A percentile compares a stretch with the other conserved stretches of the same genome.
Evolutionary conservation across 2,888 invertebrate genomes (phyloP).

Genomic region (Alsophila aescularia): DNA sequence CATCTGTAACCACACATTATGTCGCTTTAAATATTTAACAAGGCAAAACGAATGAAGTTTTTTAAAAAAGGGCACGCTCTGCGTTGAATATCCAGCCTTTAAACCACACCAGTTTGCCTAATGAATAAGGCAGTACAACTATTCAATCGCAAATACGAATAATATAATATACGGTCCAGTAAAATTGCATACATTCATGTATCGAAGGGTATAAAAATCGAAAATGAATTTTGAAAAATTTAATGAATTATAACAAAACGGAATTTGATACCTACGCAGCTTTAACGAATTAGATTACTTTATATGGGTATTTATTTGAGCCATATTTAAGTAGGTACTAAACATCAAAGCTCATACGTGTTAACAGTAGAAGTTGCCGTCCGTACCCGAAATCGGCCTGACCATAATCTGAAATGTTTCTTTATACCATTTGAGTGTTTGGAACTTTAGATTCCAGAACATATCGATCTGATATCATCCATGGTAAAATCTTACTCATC

Average conservation of each 20-base stretch:
- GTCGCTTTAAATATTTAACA: no score
- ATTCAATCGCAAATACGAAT: constrained; percentile 32
- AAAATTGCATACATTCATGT: constrained; percentile 19
- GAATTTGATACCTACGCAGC: constrained; percentile 11
- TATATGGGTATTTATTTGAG: not conserved
- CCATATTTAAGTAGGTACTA: no score
- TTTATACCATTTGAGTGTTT: no score
- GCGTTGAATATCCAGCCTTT: constrained; percentile 36
- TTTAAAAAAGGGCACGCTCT: constrained; percentile 25
- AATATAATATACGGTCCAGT: constrained; percentile 20
- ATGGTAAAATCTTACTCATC: no score
- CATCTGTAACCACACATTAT: no score
- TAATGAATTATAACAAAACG: constrained; percentile 9
- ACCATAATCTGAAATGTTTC: no score
- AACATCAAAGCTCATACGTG: no score
- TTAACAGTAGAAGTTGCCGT: no score
- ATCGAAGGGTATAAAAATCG: constrained; percentile 8
- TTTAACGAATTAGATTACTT: not conserved
- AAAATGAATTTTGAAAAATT: constrained; percentile 16
- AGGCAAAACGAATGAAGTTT: no score
- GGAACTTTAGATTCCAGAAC: no score
- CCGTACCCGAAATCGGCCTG: no score
- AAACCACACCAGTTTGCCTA: constrained; percentile 60
- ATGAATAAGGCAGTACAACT: constrained; percentile 71
- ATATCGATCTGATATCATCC: no score